These are phyloP conservation scores for Bombus fervidus DNA, from an alignment of 1,140 invertebrate genomes.

Conservation along the genomic window DNA sequence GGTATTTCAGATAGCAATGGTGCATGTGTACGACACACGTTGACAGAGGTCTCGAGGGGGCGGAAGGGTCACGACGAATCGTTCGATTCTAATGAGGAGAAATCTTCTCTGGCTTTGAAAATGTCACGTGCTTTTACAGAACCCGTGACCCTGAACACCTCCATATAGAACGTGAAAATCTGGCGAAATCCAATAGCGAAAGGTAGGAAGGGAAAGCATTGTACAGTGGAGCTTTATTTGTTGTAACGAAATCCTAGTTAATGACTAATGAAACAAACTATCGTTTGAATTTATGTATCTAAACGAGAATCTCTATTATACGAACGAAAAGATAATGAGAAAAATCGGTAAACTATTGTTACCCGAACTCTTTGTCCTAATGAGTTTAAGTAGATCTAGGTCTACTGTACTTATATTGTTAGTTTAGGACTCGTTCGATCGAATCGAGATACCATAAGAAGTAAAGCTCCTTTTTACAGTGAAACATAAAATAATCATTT, in stretches of 20 bases:
- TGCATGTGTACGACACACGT: constrained; percentile 54
- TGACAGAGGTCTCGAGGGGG: constrained; percentile 7
- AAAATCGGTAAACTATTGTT: too few relatives aligned
- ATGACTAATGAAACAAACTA: too few relatives aligned
- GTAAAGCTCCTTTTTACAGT: too few relatives aligned
- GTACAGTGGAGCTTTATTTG: too few relatives aligned
- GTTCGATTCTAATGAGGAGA: constrained; percentile 33
- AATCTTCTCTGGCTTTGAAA: constrained; percentile 16
- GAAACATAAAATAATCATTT: neutral
- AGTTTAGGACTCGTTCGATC: too few relatives aligned
- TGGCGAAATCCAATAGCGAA: neutral
- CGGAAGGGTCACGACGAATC: neutral
- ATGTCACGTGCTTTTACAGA: constrained; percentile 23
- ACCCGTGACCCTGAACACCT: neutral
- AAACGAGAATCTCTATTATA: too few relatives aligned
- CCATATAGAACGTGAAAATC: neutral
- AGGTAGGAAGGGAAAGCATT: neutral
- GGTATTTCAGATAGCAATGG: constrained; percentile 68
- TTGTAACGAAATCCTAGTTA: too few relatives aligned
- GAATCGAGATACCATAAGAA: too few relatives aligned
- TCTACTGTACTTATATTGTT: too few relatives aligned
- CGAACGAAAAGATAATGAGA: too few relatives aligned
- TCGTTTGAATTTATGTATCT: neutral
- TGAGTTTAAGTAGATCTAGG: too few relatives aligned
- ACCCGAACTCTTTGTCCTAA: too few relatives aligned